A percentile compares a stretch with the other conserved stretches of the same genome.
phyloP scores from a whole-genome alignment of 2,113 vertebrate genomes.

The Hypanus sabinus region DNA sequence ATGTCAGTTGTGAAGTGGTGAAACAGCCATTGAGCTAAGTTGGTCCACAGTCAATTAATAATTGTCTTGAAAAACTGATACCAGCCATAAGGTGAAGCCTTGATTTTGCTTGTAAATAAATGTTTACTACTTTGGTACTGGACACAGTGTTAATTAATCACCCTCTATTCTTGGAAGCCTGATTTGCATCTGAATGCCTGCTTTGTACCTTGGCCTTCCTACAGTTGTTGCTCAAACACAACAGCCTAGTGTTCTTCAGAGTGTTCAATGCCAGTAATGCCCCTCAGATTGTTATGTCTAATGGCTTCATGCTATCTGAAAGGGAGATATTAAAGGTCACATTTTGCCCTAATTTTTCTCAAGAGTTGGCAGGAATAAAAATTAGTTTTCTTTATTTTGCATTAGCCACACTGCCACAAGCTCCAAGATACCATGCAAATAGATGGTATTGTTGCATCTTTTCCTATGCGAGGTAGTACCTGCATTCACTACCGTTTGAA shows the following conservation, averaged over 20 bases:
- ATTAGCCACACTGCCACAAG: background rate
- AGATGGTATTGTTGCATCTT: background rate
- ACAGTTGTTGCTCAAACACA: conserved; percentile 24
- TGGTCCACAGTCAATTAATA: background rate
- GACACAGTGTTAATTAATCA: conserved; percentile 31
- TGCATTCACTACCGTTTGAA: background rate
- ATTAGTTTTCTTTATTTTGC: background rate
- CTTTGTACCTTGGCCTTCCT: conserved; percentile 30
- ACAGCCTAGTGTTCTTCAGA: conserved; percentile 8
- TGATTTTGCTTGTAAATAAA: conserved; percentile 11
- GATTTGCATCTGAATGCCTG: conserved; percentile 31
- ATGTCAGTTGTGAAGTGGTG: background rate
- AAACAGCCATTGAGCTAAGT: background rate
- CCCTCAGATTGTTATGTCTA: conserved; percentile 16
- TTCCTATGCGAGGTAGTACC: background rate
- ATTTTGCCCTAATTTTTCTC: conserved; percentile 14
- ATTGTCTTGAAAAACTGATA: background rate
- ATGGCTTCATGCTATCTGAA: conserved; percentile 19
- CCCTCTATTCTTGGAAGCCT: background rate
- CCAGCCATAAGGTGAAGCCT: background rate
- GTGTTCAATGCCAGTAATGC: background rate
- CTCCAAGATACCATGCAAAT: background rate
- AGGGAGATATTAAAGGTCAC: conserved; percentile 12
- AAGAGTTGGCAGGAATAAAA: background rate
- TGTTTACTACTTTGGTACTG: background rate